Conservation (phyloP, 2,113 vertebrate genomes). For the Cardinalis cardinalis region DNA sequence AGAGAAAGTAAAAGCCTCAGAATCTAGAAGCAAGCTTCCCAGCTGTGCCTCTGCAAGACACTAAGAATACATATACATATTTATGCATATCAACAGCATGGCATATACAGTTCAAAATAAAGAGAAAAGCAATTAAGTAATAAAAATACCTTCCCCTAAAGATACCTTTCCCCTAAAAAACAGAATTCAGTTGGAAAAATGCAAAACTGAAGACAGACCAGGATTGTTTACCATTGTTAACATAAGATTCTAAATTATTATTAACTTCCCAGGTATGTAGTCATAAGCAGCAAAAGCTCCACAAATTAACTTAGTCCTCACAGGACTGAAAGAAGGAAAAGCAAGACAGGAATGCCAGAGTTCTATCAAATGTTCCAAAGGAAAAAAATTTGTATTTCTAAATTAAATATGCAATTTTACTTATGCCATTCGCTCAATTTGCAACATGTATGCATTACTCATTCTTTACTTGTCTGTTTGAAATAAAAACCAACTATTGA, state of each 20-base stretch:
- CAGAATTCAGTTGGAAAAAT: neutral
- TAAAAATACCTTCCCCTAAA: neutral
- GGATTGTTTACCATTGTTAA: neutral
- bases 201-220: neutral
- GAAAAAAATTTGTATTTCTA: neutral
- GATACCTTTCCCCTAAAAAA: neutral
- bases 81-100: neutral
- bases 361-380: neutral
- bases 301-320: neutral
- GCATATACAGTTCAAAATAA: neutral
- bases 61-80: neutral
- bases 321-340: neutral
- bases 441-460: constrained; percentile 7
- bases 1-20: neutral
- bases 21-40: neutral
- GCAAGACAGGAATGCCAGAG: neutral
- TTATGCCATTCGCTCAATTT: neutral
- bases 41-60: neutral
- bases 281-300: neutral
- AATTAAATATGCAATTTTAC: constrained; percentile 8
- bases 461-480: constrained; percentile 37
- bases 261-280: neutral
- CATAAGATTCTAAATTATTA: neutral
- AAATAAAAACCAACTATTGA: constrained; percentile 53
- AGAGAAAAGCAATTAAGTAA: neutral